A percentile compares a stretch with the other conserved stretches of the same genome.
Conservation (phyloP, 2,797 vertebrate genomes). For the Ctenopoma kingsleyae region DNA sequence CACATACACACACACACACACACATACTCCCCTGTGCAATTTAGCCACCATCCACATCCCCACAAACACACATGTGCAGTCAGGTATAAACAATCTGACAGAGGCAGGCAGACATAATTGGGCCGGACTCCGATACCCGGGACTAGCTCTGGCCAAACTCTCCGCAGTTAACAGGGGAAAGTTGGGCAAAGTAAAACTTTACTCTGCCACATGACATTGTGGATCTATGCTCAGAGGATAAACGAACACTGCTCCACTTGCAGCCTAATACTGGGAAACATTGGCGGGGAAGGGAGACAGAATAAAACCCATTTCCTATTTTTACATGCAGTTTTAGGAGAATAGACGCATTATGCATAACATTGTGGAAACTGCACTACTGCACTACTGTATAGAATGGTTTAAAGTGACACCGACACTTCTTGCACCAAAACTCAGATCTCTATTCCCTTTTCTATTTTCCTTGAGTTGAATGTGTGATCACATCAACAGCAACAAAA, state of each 20-base stretch:
- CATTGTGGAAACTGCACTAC: too few species aligned
- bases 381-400: too few species aligned
- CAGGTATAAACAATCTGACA: conserved; percentile 79
- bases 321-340: background rate
- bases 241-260: conserved; percentile 33
- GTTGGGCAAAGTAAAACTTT: conserved; percentile 72
- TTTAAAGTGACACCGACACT: too few species aligned
- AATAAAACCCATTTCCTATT: conserved; percentile 15
- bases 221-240: conserved; percentile 44
- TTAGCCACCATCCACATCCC: conserved; percentile 55
- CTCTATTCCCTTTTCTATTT: too few species aligned
- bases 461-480: too few species aligned
- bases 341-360: too few species aligned
- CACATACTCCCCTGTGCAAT: conserved; percentile 50
- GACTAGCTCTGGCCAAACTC: conserved; percentile 52
- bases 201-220: conserved; percentile 59
- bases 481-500: too few species aligned
- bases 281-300: conserved; percentile 3
- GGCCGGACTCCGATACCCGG: conserved; percentile 62
- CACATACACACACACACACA: conserved; percentile 25
- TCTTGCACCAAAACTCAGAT: too few species aligned
- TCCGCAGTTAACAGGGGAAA: conserved; percentile 57
- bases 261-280: conserved; percentile 24
- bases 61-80: conserved; percentile 71
- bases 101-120: conserved; percentile 79